These are phyloP conservation scores for Macrocentrus cingulum DNA, from an alignment of 1,140 invertebrate genomes.

Conservation along the genomic window DNA sequence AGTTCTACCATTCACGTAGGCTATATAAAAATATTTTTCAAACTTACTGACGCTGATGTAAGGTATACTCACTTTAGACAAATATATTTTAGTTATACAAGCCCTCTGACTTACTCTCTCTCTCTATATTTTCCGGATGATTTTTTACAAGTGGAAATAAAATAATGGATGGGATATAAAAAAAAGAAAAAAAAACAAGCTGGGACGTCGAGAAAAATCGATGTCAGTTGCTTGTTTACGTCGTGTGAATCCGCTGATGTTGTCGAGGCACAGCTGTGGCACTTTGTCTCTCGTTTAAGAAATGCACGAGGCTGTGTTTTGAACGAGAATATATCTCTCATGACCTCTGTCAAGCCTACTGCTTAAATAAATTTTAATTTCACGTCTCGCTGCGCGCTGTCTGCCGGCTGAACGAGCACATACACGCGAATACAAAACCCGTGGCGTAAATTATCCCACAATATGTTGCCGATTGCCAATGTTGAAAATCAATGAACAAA, in stretches of 20 bases:
- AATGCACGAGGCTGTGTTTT: background rate
- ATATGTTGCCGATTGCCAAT: slow-evolving; percentile 43
- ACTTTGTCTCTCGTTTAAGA: background rate
- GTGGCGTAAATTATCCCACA: slow-evolving; percentile 38
- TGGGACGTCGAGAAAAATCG: too few species aligned
- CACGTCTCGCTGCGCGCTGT: slow-evolving; percentile 31
- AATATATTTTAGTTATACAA: slow-evolving; percentile 39
- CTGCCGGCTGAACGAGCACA: background rate
- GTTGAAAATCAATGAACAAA: slow-evolving; percentile 33
- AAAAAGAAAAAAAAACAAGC: too few species aligned
- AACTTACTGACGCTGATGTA: slow-evolving; percentile 3
- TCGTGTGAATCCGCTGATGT: background rate
- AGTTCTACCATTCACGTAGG: too few species aligned
- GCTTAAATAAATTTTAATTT: slow-evolving; percentile 41
- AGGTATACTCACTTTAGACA: slow-evolving; percentile 32
- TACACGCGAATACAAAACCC: slow-evolving; percentile 11
- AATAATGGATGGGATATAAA: too few species aligned
- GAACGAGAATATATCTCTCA: background rate
- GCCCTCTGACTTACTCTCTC: background rate
- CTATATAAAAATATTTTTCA: slow-evolving; percentile 15
- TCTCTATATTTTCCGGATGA: background rate
- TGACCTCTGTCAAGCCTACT: slow-evolving; percentile 1
- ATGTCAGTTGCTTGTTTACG: too few species aligned
- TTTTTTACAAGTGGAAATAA: background rate
- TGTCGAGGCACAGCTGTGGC: background rate